phyloP scores from a whole-genome alignment of 2,888 invertebrate species.

The Tyria jacobaeae region DNA sequence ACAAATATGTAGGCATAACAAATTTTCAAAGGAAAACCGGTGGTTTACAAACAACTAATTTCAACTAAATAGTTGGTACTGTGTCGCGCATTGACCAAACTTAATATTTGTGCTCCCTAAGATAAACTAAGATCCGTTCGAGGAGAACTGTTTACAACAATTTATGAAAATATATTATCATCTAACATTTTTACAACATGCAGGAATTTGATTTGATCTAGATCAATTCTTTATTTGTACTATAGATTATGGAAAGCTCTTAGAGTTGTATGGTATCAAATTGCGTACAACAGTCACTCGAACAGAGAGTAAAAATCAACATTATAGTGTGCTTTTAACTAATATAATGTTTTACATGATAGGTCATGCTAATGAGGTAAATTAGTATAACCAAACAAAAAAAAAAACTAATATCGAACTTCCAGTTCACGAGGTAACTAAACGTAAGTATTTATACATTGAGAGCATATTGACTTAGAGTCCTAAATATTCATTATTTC shows the following conservation, averaged over 20 bases:
- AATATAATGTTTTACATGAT: conserved; percentile 71
- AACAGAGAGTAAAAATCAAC: conserved; percentile 50
- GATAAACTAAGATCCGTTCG: conserved; percentile 40
- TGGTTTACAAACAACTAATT: conserved; percentile 21
- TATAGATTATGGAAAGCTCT: conserved; percentile 22
- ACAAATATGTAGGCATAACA: conserved; percentile 20
- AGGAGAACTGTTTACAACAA: conserved; percentile 21
- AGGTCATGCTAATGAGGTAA: conserved; percentile 82
- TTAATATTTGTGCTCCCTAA: conserved; percentile 50
- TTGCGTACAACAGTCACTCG: conserved; percentile 30
- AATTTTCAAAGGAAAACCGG: conserved; percentile 17
- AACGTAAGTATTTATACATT: conserved; percentile 75
- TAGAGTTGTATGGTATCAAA: conserved; percentile 26
- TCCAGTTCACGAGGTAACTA: conserved; percentile 85
- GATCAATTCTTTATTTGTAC: conserved; percentile 52
- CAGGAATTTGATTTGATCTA: conserved; percentile 39
- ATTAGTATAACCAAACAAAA: conserved; percentile 66
- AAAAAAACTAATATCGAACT: conserved; percentile 78
- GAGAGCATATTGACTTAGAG: conserved; percentile 80
- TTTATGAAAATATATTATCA: conserved; percentile 44
- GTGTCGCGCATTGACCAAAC: conserved; percentile 40
- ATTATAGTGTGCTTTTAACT: conserved; percentile 56
- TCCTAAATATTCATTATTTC: conserved; percentile 69
- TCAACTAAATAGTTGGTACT: conserved; percentile 33
- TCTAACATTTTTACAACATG: conserved; percentile 33